phyloP scores from a whole-genome alignment of 1,140 invertebrate genomes.

The Pseudomyrmex concolor region DNA sequence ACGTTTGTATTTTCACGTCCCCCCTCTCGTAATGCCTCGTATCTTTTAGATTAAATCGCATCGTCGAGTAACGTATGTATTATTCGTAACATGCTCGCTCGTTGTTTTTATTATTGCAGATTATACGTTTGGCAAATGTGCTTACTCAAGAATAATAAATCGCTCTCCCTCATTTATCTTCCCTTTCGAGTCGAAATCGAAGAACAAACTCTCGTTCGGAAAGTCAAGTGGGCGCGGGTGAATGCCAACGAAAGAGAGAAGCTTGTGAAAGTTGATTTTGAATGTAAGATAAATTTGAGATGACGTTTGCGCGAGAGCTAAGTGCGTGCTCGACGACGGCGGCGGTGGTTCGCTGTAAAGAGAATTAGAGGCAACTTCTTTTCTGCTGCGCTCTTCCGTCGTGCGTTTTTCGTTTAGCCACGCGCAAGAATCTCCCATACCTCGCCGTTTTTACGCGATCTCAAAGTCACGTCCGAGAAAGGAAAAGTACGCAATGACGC shows the following conservation, averaged over 20 bases:
- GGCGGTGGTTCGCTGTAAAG: conserved; percentile 9
- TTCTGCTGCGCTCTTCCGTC: too few species aligned
- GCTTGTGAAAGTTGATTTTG: conserved; percentile 53
- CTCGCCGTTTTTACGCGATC: not conserved
- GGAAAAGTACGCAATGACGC: not conserved
- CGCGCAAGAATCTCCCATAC: not conserved
- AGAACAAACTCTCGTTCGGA: not conserved
- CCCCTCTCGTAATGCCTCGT: not conserved
- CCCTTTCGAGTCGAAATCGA: not conserved
- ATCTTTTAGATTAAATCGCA: not conserved
- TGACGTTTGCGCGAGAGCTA: not conserved
- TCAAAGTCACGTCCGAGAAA: not conserved
- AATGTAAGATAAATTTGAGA: conserved; percentile 17
- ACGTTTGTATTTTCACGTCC: not conserved
- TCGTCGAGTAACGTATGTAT: too few species aligned
- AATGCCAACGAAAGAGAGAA: conserved; percentile 20
- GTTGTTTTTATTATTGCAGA: not conserved
- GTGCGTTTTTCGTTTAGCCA: not conserved
- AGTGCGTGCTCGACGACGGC: conserved; percentile 5
- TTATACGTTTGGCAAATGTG: not conserved
- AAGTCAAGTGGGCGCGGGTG: not conserved
- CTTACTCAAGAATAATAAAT: conserved; percentile 16
- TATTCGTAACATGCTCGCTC: too few species aligned
- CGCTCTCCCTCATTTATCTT: not conserved
- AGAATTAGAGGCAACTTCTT: conserved; percentile 28